Base-by-base conservation (phyloP, 2,888 invertebrate species). In the Drosophila flavopinicola region DNA sequence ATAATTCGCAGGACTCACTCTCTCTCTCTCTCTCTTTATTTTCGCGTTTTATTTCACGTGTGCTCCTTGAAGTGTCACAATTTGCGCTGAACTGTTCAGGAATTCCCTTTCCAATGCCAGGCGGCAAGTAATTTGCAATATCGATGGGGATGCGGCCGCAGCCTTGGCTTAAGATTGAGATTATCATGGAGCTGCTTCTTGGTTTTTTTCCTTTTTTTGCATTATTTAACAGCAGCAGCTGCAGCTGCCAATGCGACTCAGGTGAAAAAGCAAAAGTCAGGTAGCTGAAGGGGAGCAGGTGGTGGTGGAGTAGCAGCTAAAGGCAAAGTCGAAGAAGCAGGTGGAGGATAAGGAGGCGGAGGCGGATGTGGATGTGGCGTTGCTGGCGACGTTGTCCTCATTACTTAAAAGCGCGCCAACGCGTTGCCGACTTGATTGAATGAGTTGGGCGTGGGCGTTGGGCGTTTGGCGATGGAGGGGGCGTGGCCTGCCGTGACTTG, bases 341-440 rank as follows among this genome's bases (percentile, higher is more conserved):
- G 2, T 3, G 17, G 9, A 9, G 30, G 23, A 15, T 6, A n/a
- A n/a, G 45, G 11, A 42, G 39, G 9, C n/a, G 49, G 9, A 11
- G 15, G 13, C 15, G 25, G 17, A 32, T 23, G 37, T 44, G 56
- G 51, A 53, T 58, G 69, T 32, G 70, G 47, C 54, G 23, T 45
- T 45, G 71, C 30, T 58, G 66, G 54, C 65, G 67, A 49, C 54
- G 83, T 63, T 64, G 66, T 66, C 30, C 80, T 80, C 80, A 80
- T 80, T 80, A 80, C 80, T 85, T 80, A 85, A 83, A 72, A 85
- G 83, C 71, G 64, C 60, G 68, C 71, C 66, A 63, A 59, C 59
- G 67, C 67, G 60, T 67, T 73, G 58, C 66, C 69, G 51, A 44
- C 67, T 70, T 85, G 85, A 80, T 85, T 80, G 79, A 85, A 85